phyloP scores from a whole-genome alignment of 2,888 invertebrate genomes.

The Caenorhabditis zanzibari region DNA sequence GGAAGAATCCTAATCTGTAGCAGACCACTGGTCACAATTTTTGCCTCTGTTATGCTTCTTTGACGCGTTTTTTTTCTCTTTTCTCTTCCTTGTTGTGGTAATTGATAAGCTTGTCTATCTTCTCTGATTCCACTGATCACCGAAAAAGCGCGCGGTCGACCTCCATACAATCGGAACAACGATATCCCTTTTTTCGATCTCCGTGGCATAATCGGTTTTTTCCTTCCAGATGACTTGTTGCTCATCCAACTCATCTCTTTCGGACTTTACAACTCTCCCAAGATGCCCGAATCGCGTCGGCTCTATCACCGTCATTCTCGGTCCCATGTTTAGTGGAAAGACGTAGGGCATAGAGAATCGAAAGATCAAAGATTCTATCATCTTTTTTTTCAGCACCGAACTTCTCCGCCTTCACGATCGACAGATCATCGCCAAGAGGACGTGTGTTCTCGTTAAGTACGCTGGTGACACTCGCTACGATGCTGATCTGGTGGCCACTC shows the following conservation, averaged over 20 bases:
- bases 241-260: slow-evolving; percentile 57
- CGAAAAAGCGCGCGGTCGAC: neutral
- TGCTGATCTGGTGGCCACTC: slow-evolving; percentile 76
- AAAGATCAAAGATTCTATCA: neutral
- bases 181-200: slow-evolving; percentile 43
- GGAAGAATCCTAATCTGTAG: slow-evolving; percentile 36
- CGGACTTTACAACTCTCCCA: slow-evolving; percentile 45
- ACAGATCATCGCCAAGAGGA: slow-evolving; percentile 78
- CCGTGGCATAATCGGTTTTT: neutral
- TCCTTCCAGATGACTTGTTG: slow-evolving; percentile 55
- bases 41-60: neutral
- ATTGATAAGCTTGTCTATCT: slow-evolving; percentile 18
- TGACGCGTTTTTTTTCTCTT: neutral
- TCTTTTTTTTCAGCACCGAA: slow-evolving; percentile 75
- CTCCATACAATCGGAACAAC: slow-evolving; percentile 2
- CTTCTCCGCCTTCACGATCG: slow-evolving; percentile 80
- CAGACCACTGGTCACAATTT: slow-evolving; percentile 18
- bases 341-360: slow-evolving; percentile 63
- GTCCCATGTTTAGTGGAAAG: slow-evolving; percentile 78
- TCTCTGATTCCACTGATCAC: slow-evolving; percentile 11
- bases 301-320: slow-evolving; percentile 72
- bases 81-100: slow-evolving; percentile 8
- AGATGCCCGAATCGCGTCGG: slow-evolving; percentile 67
- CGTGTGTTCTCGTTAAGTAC: slow-evolving; percentile 80
- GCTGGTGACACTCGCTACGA: slow-evolving; percentile 81